Percentiles rank a stretch among this genome's conserved stretches.
phyloP scores from a whole-genome alignment of 2,113 vertebrate species.

The Heloderma charlesbogerti region DNA sequence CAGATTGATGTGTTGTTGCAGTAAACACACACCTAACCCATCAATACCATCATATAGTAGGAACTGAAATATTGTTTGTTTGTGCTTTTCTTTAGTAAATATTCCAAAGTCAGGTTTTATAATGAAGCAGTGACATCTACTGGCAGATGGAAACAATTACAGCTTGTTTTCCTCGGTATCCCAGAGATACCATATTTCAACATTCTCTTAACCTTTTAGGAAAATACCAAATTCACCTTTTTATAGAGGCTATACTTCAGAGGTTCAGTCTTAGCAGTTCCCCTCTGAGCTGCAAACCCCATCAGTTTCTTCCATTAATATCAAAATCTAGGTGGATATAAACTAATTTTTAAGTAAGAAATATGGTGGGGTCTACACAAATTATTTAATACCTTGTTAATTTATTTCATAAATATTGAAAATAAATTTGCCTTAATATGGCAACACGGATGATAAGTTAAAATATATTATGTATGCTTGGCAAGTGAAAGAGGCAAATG shows the following conservation, averaged over 20 bases:
- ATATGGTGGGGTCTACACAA: background rate
- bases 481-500: background rate
- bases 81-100: background rate
- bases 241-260: background rate
- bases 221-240: background rate
- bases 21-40: background rate
- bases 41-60: background rate
- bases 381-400: background rate
- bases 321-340: background rate
- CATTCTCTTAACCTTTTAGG: background rate
- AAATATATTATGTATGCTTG: background rate
- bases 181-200: background rate
- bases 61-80: background rate
- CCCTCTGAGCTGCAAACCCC: background rate
- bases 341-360: background rate
- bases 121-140: conserved; percentile 17
- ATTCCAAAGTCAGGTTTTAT: background rate
- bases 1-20: background rate
- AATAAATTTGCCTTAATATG: background rate
- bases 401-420: background rate
- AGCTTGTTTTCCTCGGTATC: background rate
- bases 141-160: background rate
- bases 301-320: background rate
- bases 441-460: background rate
- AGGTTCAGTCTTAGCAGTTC: background rate